Evolutionary conservation across 2,113 vertebrate species (phyloP).

Genomic region (Crotalus viridis): DNA sequence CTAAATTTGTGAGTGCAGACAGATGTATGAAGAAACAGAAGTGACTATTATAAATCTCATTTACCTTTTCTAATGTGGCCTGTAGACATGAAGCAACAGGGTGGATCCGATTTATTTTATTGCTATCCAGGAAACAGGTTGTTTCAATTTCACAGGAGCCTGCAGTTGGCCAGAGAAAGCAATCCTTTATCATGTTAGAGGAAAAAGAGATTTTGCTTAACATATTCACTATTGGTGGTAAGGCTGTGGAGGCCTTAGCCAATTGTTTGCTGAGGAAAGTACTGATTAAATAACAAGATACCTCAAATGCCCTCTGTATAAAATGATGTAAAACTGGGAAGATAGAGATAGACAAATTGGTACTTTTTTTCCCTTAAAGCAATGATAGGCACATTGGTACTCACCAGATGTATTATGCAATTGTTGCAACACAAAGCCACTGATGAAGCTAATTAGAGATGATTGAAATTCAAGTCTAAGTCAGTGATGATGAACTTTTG

Average conservation of each 20-base stretch:
- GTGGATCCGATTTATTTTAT: background rate
- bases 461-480: background rate
- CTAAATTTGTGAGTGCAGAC: background rate
- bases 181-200: background rate
- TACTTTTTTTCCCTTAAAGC: background rate
- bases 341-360: background rate
- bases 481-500: background rate
- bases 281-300: background rate
- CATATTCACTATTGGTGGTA: background rate
- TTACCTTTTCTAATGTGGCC: background rate
- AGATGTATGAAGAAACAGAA: background rate
- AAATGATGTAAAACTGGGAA: background rate
- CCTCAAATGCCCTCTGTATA: background rate
- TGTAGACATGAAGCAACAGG: background rate
- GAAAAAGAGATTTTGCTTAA: background rate
- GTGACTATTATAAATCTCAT: background rate
- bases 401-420: background rate
- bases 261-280: background rate
- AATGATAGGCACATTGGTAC: background rate
- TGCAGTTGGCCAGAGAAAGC: background rate
- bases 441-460: background rate
- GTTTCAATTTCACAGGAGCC: background rate
- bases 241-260: background rate
- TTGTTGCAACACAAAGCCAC: background rate
- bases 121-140: background rate